These are phyloP conservation scores for Escarpia spicata DNA, from an alignment of 2,888 invertebrate species.

Conservation along the genomic window DNA sequence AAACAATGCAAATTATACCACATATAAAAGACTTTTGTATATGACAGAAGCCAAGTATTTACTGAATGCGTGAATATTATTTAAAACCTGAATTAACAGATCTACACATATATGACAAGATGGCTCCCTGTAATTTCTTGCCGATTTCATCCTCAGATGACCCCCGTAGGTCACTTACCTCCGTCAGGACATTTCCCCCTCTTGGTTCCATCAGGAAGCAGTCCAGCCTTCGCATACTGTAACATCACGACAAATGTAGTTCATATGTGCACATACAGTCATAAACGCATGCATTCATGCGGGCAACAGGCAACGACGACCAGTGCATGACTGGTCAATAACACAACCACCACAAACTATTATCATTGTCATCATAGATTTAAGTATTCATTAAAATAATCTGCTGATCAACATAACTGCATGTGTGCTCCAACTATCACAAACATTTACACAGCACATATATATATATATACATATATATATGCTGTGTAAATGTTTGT, in stretches of 20 bases:
- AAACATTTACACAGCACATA: no score
- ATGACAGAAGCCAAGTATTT: not conserved
- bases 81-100: not conserved
- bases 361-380: no score
- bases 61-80: not conserved
- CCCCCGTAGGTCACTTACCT: not conserved
- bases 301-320: no score
- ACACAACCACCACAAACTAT: no score
- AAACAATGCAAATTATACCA: not conserved
- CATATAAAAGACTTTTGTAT: not conserved
- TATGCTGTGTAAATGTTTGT: no score
- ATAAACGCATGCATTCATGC: not conserved
- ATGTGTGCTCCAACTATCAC: no score
- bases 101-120: not conserved
- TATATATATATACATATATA: no score
- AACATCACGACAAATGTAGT: not conserved
- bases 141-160: not conserved
- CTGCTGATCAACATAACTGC: no score
- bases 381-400: no score
- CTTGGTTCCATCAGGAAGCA: slow-evolving; percentile 24
- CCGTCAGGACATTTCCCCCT: slow-evolving; percentile 13
- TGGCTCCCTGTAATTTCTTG: not conserved
- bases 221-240: slow-evolving; percentile 26
- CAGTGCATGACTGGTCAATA: no score
- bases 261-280: not conserved